Evolutionary conservation across 2,888 invertebrate genomes (phyloP), one percentile per base, ranked within the genome.

Genomic region (Ernsta delagoae): DNA sequence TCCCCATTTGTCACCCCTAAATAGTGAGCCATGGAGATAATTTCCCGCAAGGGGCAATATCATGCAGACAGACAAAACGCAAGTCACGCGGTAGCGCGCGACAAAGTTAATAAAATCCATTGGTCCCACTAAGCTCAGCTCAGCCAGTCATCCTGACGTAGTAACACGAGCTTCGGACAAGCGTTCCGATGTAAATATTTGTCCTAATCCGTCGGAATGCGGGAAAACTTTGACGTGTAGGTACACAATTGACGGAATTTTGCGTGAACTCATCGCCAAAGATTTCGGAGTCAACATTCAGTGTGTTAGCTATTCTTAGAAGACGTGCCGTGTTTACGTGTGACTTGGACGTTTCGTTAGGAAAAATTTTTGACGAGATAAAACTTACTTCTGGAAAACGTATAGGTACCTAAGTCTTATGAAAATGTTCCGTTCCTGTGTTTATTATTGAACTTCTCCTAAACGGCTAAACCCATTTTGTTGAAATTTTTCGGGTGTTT

Each of bases 91-190:
- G 50, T 53, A 53, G 41, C 48, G 70, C 59, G 70, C 70, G 78
- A 75, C 79, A 75, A 75, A 72, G 75, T 75, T 78, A 77, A 79
- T 78, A 75, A 72, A 65, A 63, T 72, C 75, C 77, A 79, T 79
- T 76, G 72, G 72, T 53, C 54, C 24, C 50, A 60, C 66, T 43
- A 54, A 60, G 36, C 41, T 41, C 1, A 41, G 41, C 39, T 71
- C 5, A 39, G 36, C 64, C 34, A 53, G 73, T 77, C 78, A 79
- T 71, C 70, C 59, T 79, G 79, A 79, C 53, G 70, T 61, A 34
- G 62, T 71, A n/a, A 53, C 48, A 36, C 59, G 31, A 56, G 56
- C 31, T n/a, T 34, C 56, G 56, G 56, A 62, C 62, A 62, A 53
- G 53, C 31, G 50, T 50, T 62, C 12, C 62, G 36, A 62, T 66